A percentile compares a stretch with the other conserved stretches of the same genome.
Evolutionary conservation across 2,797 vertebrate genomes (phyloP).

Genomic region (Alosa sapidissima): DNA sequence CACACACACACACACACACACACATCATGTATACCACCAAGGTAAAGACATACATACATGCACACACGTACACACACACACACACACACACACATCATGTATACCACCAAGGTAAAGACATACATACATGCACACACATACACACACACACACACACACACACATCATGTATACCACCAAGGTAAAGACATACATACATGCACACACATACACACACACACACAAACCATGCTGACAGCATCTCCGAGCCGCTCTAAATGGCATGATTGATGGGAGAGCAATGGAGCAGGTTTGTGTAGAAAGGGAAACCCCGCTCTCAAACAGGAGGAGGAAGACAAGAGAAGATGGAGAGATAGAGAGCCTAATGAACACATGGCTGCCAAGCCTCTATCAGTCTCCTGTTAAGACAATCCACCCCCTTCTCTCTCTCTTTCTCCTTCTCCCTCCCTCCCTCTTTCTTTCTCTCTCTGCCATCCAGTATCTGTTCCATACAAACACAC

Average conservation of each 20-base stretch:
- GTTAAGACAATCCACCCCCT: not conserved
- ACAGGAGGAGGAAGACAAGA: not conserved
- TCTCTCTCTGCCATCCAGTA: not conserved
- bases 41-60: constrained; percentile 19
- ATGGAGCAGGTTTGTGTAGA: not conserved
- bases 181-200: constrained; percentile 19
- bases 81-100: constrained; percentile 13
- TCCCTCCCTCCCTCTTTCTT: constrained; percentile 16
- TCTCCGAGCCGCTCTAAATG: not conserved
- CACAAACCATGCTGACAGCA: not conserved
- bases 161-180: constrained; percentile 24
- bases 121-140: not conserved
- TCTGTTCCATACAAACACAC: not conserved
- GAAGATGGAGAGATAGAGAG: not conserved
- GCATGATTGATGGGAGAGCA: not conserved
- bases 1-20: not conserved
- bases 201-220: not conserved
- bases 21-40: constrained; percentile 24
- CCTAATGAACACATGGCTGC: not conserved
- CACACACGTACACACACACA: not conserved
- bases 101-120: constrained; percentile 23
- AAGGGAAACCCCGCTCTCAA: constrained; percentile 6
- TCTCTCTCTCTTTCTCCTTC: not conserved
- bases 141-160: not conserved
- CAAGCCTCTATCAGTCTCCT: not conserved